Conservation (phyloP, 1,140 invertebrate genomes). For the Bilobella aurantiaca region DNA sequence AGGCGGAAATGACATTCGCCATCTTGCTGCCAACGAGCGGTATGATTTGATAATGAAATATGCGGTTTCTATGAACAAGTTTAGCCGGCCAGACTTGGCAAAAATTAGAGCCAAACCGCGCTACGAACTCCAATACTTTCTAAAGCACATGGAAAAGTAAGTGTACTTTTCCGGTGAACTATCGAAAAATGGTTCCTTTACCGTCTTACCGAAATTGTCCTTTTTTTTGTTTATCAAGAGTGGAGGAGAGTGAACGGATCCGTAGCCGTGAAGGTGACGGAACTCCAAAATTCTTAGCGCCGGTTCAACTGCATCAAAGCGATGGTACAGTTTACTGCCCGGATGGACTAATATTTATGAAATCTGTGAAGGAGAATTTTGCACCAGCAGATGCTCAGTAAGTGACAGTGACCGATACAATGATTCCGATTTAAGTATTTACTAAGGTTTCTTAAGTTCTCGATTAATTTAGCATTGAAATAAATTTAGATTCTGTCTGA, state of each 20-base stretch:
- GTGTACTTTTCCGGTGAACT: too few species aligned
- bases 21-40: background rate
- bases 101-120: background rate
- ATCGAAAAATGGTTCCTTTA: too few species aligned
- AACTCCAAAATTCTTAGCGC: background rate
- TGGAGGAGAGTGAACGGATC: background rate
- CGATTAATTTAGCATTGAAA: too few species aligned
- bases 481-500: too few species aligned
- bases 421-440: too few species aligned
- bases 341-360: background rate
- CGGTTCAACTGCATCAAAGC: background rate
- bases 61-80: background rate
- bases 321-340: background rate
- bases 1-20: background rate
- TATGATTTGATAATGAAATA: background rate
- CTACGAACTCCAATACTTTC: background rate
- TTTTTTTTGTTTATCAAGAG: background rate
- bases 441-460: too few species aligned
- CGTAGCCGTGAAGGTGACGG: background rate
- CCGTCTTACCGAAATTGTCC: too few species aligned
- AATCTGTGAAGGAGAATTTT: background rate
- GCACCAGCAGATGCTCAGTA: background rate
- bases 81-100: background rate
- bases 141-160: background rate
- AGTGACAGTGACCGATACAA: too few species aligned